These are phyloP conservation scores for Hystrix cristata DNA, from an alignment of 2,113 vertebrate genomes.

Conservation along the genomic window DNA sequence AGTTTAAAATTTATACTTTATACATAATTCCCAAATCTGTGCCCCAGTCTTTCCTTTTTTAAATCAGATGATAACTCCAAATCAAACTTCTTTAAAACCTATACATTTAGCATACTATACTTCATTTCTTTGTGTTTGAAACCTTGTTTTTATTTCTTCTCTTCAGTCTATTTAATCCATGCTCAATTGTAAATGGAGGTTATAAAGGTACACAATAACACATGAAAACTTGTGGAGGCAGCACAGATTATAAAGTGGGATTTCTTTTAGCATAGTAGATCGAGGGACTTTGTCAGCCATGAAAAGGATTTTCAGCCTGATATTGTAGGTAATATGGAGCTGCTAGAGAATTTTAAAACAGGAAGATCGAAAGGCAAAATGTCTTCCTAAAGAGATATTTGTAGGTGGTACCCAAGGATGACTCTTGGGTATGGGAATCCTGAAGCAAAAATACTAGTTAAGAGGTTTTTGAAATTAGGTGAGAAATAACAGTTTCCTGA, in stretches of 20 bases:
- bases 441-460: background rate
- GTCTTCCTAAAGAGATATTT: background rate
- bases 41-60: background rate
- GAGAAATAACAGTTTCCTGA: background rate
- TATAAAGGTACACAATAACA: background rate
- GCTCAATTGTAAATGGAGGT: background rate
- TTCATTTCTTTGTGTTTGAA: constrained; percentile 7
- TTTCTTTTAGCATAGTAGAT: constrained; percentile 6
- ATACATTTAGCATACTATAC: background rate
- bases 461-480: background rate
- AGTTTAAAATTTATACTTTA: background rate
- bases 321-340: background rate
- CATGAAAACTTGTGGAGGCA: constrained; percentile 15
- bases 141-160: constrained; percentile 12
- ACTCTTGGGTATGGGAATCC: background rate
- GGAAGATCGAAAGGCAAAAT: background rate
- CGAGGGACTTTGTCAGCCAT: background rate
- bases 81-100: background rate
- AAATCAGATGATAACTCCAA: constrained; percentile 10
- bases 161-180: background rate
- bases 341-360: background rate
- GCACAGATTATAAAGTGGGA: background rate
- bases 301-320: background rate
- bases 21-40: background rate
- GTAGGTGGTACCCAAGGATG: background rate